These are phyloP conservation scores for Ursus arctos DNA, from an alignment of 2,113 vertebrate genomes.

Conservation along the genomic window DNA sequence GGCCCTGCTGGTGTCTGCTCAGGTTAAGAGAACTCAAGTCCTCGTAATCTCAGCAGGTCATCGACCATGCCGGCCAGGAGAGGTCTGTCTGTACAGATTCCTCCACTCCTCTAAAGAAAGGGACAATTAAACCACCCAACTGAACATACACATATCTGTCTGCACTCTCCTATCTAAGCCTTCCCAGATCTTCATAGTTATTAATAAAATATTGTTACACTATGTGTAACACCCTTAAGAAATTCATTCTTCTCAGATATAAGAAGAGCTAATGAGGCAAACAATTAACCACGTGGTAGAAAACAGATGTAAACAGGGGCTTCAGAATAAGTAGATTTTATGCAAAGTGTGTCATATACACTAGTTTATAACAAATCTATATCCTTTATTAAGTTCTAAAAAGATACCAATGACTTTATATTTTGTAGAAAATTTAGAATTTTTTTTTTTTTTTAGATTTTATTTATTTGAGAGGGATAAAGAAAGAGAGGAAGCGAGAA, in stretches of 20 bases:
- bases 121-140: not conserved
- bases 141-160: not conserved
- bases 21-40: slow-evolving; percentile 85
- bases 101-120: not conserved
- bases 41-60: slow-evolving; percentile 79
- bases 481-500: no score
- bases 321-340: slow-evolving; percentile 22
- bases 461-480: no score
- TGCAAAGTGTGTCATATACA: not conserved
- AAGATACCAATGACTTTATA: not conserved
- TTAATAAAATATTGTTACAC: not conserved
- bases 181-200: not conserved
- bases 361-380: not conserved
- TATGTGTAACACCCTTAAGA: not conserved
- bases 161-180: not conserved
- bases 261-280: not conserved
- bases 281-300: not conserved
- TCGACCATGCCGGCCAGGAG: not conserved
- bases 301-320: not conserved
- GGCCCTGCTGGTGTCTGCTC: slow-evolving; percentile 81
- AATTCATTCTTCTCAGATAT: not conserved
- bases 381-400: not conserved
- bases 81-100: not conserved
- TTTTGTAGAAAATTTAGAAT: not conserved
- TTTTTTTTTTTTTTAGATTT: no score